Evolutionary conservation across 2,888 invertebrate genomes (phyloP), one percentile per base, ranked within the genome.

Genomic region (Conus canariensis): DNA sequence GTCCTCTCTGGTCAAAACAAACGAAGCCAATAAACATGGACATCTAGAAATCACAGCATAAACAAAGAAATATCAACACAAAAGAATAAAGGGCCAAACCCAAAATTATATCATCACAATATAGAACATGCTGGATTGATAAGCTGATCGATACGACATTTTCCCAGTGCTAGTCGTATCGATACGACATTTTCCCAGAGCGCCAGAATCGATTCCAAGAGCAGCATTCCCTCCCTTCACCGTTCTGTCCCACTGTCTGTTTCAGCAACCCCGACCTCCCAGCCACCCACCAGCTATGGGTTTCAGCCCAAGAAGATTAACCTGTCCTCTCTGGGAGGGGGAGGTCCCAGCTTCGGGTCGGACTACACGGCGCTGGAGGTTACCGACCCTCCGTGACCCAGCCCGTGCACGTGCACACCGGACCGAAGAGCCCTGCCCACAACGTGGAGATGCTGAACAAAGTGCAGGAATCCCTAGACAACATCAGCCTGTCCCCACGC

Each of bases 261-360:
- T 85, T n/a, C 85, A 92, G 92, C 90, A 91, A 90, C 91, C 90
- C 89, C 87, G 70, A 59, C 70, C 56, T 74, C 67, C 10, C 77
- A 74, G 45, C 85, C 80, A 7, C 56, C 83, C 19, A 85, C 85
- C 60, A 56, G 91, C 30, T 93, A 93, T 22, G 94, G 94, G 19
- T 93, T 93, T 90, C 93, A 93, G 88, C 95, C 94, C 30, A 94
- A 91, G 87, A 95, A 94, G 90, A 90, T 94, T 22, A 94, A 93
- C 14, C 90, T 93, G 88, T 93, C 91, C 89, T 93, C 93, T 88
- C 93, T 93, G 89, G 95, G 95, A 85, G 95, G 95, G 16, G 94
- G 95, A 67, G 92, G 92, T 0, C 92, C 93, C 14, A 91, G 92
- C 83, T 94, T 94, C 90, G 95, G 95, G 58, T 89, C 93, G 30